Conservation (phyloP, 1,140 invertebrate genomes). For the Caenorhabditis remanei region DNA sequence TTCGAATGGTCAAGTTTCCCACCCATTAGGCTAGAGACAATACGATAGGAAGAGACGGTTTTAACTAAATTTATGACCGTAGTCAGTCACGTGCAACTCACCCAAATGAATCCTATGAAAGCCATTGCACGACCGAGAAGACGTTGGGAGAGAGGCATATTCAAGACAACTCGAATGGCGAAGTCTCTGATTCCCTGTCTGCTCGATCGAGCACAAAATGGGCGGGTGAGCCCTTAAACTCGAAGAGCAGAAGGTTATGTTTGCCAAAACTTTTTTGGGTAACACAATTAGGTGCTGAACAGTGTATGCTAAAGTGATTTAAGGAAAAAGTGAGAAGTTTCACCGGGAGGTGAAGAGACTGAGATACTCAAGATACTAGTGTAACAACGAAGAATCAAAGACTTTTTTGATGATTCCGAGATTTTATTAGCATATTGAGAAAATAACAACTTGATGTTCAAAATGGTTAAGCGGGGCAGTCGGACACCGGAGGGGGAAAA, state of each 20-base stretch:
- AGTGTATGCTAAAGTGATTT: background rate
- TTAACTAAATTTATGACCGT: background rate
- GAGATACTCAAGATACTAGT: background rate
- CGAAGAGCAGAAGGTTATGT: constrained; percentile 27
- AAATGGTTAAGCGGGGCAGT: background rate
- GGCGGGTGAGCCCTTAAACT: background rate
- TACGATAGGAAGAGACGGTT: background rate
- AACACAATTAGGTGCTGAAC: background rate
- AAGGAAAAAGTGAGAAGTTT: background rate
- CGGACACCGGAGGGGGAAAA: background rate
- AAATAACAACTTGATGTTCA: background rate
- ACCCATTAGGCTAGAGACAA: constrained; percentile 12
- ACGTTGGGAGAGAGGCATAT: background rate
- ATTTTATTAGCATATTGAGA: background rate
- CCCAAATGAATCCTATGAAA: constrained; percentile 17
- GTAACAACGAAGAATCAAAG: background rate
- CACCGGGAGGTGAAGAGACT: background rate
- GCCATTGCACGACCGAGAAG: constrained; percentile 13
- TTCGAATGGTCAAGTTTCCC: background rate
- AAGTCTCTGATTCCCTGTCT: background rate
- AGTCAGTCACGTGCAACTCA: constrained; percentile 21
- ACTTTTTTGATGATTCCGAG: background rate
- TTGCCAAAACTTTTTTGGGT: constrained; percentile 11
- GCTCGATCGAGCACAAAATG: constrained; percentile 44
- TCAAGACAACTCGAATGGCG: background rate